Conservation (phyloP, 2,113 vertebrate genomes). For the Rhizomys pruinosus region DNA sequence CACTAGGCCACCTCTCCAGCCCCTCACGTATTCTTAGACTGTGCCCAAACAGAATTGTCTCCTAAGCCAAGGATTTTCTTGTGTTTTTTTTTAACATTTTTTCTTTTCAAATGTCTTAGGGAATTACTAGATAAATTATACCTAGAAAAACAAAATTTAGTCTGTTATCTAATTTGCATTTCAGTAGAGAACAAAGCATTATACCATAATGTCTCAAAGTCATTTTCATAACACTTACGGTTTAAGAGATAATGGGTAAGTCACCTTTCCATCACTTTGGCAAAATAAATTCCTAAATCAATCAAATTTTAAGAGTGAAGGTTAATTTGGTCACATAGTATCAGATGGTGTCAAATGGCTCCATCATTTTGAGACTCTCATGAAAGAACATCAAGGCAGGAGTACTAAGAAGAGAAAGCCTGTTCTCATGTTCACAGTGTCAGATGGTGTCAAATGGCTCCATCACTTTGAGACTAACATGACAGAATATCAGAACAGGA, state of each 20-base stretch:
- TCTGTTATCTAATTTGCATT: background rate
- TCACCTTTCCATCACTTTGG: background rate
- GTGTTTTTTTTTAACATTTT: background rate
- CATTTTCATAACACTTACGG: background rate
- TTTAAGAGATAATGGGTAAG: background rate
- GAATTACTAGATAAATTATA: background rate
- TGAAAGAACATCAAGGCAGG: background rate
- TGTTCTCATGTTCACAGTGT: too few species aligned
- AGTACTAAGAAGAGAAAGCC: too few species aligned
- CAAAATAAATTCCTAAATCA: background rate
- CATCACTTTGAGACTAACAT: too few species aligned
- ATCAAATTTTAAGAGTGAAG: background rate
- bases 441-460: too few species aligned
- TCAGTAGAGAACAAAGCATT: background rate
- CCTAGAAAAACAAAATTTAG: background rate
- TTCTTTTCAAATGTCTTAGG: background rate
- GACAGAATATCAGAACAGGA: background rate
- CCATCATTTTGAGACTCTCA: too few species aligned
- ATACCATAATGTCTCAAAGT: background rate
- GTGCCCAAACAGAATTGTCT: background rate
- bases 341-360: background rate
- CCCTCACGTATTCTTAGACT: too few species aligned
- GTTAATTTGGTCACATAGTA: background rate
- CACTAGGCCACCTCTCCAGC: too few species aligned
- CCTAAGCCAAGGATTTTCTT: rapidly evolving